phyloP scores from a whole-genome alignment of 2,888 invertebrate genomes.

The Aromia moschata region DNA sequence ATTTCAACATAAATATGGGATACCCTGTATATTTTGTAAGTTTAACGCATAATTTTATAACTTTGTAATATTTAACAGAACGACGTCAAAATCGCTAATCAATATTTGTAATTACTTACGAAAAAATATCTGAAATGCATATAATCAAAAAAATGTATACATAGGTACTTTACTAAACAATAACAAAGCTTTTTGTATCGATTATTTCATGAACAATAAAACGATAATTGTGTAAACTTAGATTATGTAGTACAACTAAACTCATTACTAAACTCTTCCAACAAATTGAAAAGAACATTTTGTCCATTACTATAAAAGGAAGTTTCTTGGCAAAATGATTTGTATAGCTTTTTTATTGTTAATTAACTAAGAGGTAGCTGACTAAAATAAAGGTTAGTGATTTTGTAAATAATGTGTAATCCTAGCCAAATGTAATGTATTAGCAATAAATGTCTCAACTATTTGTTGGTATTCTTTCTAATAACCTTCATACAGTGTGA shows the following conservation, averaged over 20 bases:
- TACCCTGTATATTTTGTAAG: background rate
- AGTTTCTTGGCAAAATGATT: constrained; percentile 23
- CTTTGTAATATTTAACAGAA: background rate
- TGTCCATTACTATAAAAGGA: constrained; percentile 18
- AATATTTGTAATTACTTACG: constrained; percentile 11
- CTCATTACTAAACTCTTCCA: constrained; percentile 15
- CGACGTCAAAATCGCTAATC: background rate
- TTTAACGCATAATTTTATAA: background rate
- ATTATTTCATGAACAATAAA: constrained; percentile 20
- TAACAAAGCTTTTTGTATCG: constrained; percentile 18
- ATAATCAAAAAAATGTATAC: constrained; percentile 14
- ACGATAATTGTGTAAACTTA: constrained; percentile 17
- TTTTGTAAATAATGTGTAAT: constrained; percentile 48
- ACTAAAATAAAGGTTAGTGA: constrained; percentile 44
- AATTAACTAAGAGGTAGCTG: constrained; percentile 34
- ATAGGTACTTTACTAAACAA: constrained; percentile 2
- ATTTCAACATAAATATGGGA: too few relatives aligned
- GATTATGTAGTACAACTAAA: too few relatives aligned
- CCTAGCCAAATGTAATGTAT: constrained; percentile 49
- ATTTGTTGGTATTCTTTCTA: constrained; percentile 15
- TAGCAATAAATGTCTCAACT: constrained; percentile 46
- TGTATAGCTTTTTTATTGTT: constrained; percentile 45
- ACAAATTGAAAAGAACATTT: constrained; percentile 23
- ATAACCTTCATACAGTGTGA: constrained; percentile 1
- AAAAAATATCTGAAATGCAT: constrained; percentile 16